Evolutionary conservation across 2,797 vertebrate species (phyloP), one percentile per base, ranked within the genome.

Genomic region (Intellagama lesueurii): DNA sequence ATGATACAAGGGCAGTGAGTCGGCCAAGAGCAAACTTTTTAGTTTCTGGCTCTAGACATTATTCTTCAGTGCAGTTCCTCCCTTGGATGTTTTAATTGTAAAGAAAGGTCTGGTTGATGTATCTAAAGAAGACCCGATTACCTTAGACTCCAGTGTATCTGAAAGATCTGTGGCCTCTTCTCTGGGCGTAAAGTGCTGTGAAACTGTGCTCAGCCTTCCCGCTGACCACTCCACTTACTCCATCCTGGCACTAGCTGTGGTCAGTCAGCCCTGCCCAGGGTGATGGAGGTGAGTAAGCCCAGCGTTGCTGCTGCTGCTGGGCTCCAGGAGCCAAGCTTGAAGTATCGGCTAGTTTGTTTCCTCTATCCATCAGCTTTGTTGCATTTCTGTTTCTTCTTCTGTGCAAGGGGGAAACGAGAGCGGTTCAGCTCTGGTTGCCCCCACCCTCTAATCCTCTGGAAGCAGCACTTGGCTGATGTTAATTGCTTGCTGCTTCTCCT

Each of bases 381-480:
- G 24, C 0, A 0, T 47, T 83, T 56, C 24, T 12, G 26, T 64
- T 68, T 30, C 1, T 79, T 35, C n/a, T 47, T 80, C 64, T 14
- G 24, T 78, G 47, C 0, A 0, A 86, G 11, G 83, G 35, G 88
- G 60, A 86, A 52, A 6, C 68, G 87, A 0, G 0, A 81, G 49
- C 52, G 47, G 35, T 35, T 73, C 69, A 87, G 47, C 73, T 47
- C 17, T n/a, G 16, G 19, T 81, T 30, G 64, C 87, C 40, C 77
- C 49, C 5, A 40, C 19, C 0, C 47, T 22, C 66, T 68, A 40
- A 82, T 79, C 35, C 87, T 70, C 3, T 66, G 28, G 44, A 22
- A 85, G 82, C 0, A 44, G 0, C n/a, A 3, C 30, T 60, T 30
- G 16, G 19, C 11, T 35, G 70, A 7, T 0, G 0, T 5, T 0